Evolutionary conservation across 2,113 vertebrate species (phyloP), one percentile per base, ranked within the genome.

Genomic region (Malurus cyaneus): DNA sequence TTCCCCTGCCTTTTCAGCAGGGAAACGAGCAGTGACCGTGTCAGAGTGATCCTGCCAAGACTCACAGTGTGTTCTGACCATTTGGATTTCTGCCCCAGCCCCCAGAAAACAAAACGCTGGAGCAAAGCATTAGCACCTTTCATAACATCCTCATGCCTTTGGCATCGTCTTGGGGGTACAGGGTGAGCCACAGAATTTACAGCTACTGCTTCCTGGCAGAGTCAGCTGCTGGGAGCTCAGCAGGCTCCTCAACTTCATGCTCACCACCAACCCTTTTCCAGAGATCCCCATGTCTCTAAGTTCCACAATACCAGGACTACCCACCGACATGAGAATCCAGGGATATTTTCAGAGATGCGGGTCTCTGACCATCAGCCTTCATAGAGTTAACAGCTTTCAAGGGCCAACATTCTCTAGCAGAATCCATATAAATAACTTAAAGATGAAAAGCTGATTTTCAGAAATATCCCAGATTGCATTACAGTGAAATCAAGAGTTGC

Each of bases 241-340:
- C 7, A 18, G 53, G 39, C 44, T 62, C 60, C 50, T n/a, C n/a
- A 29, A 34, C 59, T 49, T 86, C 53, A 59, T 2, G 3, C 60
- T 78, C 77, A 60, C 44, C 47, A 66, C 28, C 16, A 69, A n/a
- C 3, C 12, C 74, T 82, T 59, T 23, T 26, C 50, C 50, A 80
- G 41, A 56, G 39, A 70, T 21, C 14, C 42, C 10, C 0, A 1
- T 10, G 36, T 36, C 66, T 42, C 26, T 3, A 18, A 29, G 42
- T 44, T 46, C 34, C 65, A 60, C 57, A 52, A 12, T 5, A 10
- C 25, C 41, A 69, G 36, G 52, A 34, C 41, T 18, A 28, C 6
- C 56, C 53, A 29, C 0, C 0, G 66, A 57, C 9, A 41, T 1
- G 9, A 62, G 61, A 82, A 66, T 20, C 14, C n/a, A 21, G 0